Conservation (phyloP, 2,797 vertebrate species). For the Sternarchorhynchus goeldii region DNA sequence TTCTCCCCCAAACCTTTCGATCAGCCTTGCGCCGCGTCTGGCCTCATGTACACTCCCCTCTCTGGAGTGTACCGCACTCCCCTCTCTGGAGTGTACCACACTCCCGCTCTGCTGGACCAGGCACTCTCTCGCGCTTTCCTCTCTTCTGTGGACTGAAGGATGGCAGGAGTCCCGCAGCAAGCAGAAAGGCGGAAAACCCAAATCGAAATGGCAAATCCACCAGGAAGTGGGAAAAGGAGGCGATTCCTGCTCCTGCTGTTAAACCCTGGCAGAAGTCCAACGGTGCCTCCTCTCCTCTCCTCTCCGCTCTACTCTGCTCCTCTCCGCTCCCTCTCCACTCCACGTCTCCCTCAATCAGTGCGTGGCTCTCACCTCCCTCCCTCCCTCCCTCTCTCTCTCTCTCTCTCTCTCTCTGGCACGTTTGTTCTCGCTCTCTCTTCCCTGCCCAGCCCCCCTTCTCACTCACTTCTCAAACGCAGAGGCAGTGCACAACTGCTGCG, state of each 20-base stretch:
- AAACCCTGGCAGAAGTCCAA: slow-evolving; percentile 70
- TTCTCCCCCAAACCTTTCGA: slow-evolving; percentile 29
- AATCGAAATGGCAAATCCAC: slow-evolving; percentile 44
- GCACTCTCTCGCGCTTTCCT: slow-evolving; percentile 16
- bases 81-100: neutral
- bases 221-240: slow-evolving; percentile 57
- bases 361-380: slow-evolving; percentile 53
- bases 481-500: slow-evolving; percentile 62
- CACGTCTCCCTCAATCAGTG: slow-evolving; percentile 55
- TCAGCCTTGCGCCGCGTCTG: slow-evolving; percentile 56
- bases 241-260: slow-evolving; percentile 66
- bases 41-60: slow-evolving; percentile 41
- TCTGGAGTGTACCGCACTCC: neutral
- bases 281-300: slow-evolving; percentile 40
- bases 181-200: slow-evolving; percentile 35
- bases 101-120: slow-evolving; percentile 7
- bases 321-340: slow-evolving; percentile 44
- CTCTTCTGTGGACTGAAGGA: slow-evolving; percentile 31
- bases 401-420: slow-evolving; percentile 24
- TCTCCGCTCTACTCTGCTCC: slow-evolving; percentile 14
- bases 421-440: slow-evolving; percentile 34
- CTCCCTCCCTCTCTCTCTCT: slow-evolving; percentile 49
- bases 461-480: slow-evolving; percentile 57
- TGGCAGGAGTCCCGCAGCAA: slow-evolving; percentile 57
- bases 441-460: slow-evolving; percentile 52